phyloP scores from a whole-genome alignment of 1,140 invertebrate species.

The Zaprionus kolodkinae region DNA sequence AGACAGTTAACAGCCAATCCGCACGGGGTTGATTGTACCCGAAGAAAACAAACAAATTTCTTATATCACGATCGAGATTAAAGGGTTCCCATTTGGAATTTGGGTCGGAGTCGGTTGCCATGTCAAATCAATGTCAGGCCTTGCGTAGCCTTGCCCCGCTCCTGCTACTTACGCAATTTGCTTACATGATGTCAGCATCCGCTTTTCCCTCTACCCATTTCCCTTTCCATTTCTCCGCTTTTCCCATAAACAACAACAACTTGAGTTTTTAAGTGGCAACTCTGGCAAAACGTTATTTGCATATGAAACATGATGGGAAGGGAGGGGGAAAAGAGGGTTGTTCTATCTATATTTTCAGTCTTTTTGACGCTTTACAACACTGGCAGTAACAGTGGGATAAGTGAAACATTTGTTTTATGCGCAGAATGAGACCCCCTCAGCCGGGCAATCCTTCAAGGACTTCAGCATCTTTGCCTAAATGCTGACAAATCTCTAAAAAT shows the following conservation, averaged over 20 bases:
- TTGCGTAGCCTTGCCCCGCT: neutral
- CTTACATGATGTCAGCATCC: slow-evolving; percentile 73
- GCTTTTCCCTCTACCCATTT: neutral
- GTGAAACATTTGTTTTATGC: slow-evolving; percentile 35
- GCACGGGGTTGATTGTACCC: slow-evolving; percentile 71
- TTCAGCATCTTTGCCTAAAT: slow-evolving; percentile 45
- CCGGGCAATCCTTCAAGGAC: neutral
- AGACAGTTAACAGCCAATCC: slow-evolving; percentile 34
- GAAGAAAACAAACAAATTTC: slow-evolving; percentile 69
- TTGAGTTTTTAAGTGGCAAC: slow-evolving; percentile 54
- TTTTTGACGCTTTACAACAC: neutral
- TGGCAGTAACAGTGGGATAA: slow-evolving; percentile 22
- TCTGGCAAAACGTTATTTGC: slow-evolving; percentile 19
- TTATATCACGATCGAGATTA: slow-evolving; percentile 34
- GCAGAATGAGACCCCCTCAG: neutral
- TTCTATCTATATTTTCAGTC: neutral
- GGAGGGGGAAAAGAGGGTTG: too few species aligned
- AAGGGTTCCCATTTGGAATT: slow-evolving; percentile 3
- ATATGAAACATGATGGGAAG: neutral
- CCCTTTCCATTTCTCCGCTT: neutral
- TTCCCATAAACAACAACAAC: slow-evolving; percentile 64
- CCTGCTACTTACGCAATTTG: slow-evolving; percentile 70
- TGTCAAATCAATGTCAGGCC: slow-evolving; percentile 75
- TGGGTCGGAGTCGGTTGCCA: slow-evolving; percentile 37
- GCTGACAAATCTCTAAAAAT: slow-evolving; percentile 80